Evolutionary conservation across 2,888 invertebrate genomes (phyloP), one percentile per base, ranked within the genome.

Genomic region (Cenopis cana): DNA sequence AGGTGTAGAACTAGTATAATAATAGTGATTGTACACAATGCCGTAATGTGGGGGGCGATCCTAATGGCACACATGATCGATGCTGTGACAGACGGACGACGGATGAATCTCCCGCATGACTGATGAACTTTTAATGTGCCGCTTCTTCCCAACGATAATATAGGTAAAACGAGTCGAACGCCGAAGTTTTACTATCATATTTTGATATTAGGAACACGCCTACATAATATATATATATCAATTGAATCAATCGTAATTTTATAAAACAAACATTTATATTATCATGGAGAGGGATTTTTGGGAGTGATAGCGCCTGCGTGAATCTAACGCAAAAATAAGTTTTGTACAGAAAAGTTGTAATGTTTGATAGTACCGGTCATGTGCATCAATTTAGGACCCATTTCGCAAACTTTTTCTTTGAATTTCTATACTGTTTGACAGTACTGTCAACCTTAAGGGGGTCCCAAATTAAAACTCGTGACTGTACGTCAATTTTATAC

Each of bases 31-130:
- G 17, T 33, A 50, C 49, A 49, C 61, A 36, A 41, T 17, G 46
- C 18, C 29, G 61, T 64, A 59, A 65, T 24, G 56, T 49, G 50
- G 54, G 20, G 36, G 46, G 36, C 38, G 50, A 65, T 54, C 36
- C 61, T 89, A 88, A 88, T 89, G 89, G 86, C 78, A 85, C 75
- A 86, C 85, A 85, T 89, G 89, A 89, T 88, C 79, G 82, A 89
- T 89, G 81, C 36, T 17, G 55, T 29, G 54, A 60, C 70, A 62
- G 57, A 64, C 55, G 38, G 55, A 65, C 54, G 54, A 60, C 18
- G 66, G 59, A 65, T 60, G 59, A 57, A 59, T 70, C 59, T 36
- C 41, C 20, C 41, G 24, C 14, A 41, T 64, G 62, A 64, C 70
- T 70, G 70, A 70, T 70, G 70, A 66, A 52, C 46, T 59, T 66